These are phyloP conservation scores for Monoplex corrugatus DNA, from an alignment of 2,888 invertebrate genomes.

Conservation along the genomic window DNA sequence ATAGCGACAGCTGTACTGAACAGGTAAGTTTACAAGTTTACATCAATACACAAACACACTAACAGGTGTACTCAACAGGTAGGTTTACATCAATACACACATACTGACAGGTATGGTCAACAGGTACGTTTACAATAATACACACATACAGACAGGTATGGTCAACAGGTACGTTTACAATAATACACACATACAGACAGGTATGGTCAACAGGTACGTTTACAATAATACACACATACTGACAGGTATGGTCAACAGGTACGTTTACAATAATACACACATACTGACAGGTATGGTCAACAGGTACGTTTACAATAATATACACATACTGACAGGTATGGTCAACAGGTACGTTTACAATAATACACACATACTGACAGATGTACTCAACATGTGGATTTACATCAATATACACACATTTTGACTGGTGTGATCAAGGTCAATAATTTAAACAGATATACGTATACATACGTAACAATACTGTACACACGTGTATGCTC, in stretches of 20 bases:
- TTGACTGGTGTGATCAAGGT: too few relatives aligned
- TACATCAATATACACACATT: neutral
- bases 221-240: neutral
- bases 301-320: neutral
- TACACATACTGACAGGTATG: neutral
- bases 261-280: too few relatives aligned
- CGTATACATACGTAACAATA: neutral
- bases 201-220: neutral
- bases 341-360: too few relatives aligned
- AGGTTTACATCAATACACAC: too few relatives aligned
- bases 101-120: too few relatives aligned
- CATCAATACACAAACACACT: neutral
- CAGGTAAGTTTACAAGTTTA: too few relatives aligned
- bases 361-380: neutral
- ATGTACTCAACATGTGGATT: neutral
- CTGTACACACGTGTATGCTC: neutral
- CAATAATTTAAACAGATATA: too few relatives aligned
- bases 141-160: neutral
- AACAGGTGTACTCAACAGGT: too few relatives aligned
- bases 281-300: too few relatives aligned
- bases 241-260: too few relatives aligned
- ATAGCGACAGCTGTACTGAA: too few relatives aligned
- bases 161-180: too few relatives aligned
- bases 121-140: neutral
- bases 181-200: neutral